These are phyloP conservation scores for Gymnocheta viridis DNA, from an alignment of 2,888 invertebrate species.

Conservation along the genomic window DNA sequence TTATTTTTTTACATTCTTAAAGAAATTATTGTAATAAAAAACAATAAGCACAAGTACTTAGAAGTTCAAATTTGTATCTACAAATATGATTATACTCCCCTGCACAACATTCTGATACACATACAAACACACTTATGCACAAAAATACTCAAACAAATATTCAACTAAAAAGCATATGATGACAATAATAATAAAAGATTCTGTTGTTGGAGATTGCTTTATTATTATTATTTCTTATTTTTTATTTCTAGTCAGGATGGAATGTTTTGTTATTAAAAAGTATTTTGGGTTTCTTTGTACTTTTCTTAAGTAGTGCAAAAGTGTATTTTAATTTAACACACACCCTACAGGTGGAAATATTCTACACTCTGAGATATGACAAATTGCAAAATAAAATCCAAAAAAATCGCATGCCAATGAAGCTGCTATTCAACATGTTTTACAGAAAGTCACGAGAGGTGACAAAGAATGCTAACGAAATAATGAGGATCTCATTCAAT, in stretches of 20 bases:
- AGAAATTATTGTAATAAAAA: conserved; percentile 44
- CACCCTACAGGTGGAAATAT: neutral
- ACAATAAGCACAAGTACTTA: conserved; percentile 37
- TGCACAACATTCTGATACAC: neutral
- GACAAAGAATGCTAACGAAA: no score
- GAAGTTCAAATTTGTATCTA: conserved; percentile 19
- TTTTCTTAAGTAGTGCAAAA: neutral
- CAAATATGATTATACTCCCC: conserved; percentile 5
- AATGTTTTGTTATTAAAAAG: conserved; percentile 13
- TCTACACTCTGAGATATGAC: no score
- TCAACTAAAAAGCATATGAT: conserved; percentile 22
- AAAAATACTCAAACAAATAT: neutral
- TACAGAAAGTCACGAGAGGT: no score
- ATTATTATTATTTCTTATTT: conserved; percentile 27
- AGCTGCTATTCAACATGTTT: no score
- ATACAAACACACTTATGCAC: neutral
- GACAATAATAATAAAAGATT: conserved; percentile 55
- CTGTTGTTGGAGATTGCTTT: neutral
- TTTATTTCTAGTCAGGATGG: neutral
- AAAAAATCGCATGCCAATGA: no score
- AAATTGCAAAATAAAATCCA: no score
- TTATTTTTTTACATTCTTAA: neutral
- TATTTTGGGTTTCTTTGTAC: conserved; percentile 31
- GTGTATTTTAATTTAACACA: neutral
- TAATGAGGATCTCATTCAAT: no score